Base-by-base conservation (phyloP, 2,888 invertebrate species). In the Oscheius sp. region DNA sequence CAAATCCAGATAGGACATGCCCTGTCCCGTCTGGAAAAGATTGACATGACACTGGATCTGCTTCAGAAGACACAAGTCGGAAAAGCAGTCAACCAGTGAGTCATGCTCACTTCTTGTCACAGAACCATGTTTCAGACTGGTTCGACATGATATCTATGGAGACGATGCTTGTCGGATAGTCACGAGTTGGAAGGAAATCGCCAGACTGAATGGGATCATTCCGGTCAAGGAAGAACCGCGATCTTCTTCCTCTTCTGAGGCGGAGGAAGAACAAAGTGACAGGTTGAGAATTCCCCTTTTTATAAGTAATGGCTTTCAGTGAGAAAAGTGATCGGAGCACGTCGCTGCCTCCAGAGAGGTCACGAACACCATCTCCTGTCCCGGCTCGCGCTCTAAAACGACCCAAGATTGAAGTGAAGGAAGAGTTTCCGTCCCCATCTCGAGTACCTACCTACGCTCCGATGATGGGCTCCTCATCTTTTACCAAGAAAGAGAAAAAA, bases 31-130 rank as follows among this genome's bases (percentile, higher is more conserved):
- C 58, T 74, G 50, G 74, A 74, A 4, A 57, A 53, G 33, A 68
- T 74, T 33, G 74, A 74, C 11, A 74, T 74, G 74, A 68, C 74
- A n/a, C 35, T 74, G 32, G 74, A 74, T 68, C 37, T 74, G 21
- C 59, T 74, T n/a, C 66, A 68, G 42, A 50, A 58, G 29, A 74
- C 74, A 11, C 42, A 74, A 29, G 74, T 74, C 13, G 74, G 74
- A 21, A 74, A 68, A 33, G 58, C 59, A 51, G 74, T 74, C 29
- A 74, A 74, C 59, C 35, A 48, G 74, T 74, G n/a, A 42, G 55
- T 70, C 51, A n/a, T 4, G 53, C n/a, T 62, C 47, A 29, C 4
- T 62, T 48, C 5, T 1, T 47, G 42, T 5, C 9, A 11, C 4
- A 37, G 32, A 57, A 29, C 21, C 4, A 50, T 2, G 11, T 66